phyloP scores from a whole-genome alignment of 2,888 invertebrate species.

The Cosmopolites sordidus region DNA sequence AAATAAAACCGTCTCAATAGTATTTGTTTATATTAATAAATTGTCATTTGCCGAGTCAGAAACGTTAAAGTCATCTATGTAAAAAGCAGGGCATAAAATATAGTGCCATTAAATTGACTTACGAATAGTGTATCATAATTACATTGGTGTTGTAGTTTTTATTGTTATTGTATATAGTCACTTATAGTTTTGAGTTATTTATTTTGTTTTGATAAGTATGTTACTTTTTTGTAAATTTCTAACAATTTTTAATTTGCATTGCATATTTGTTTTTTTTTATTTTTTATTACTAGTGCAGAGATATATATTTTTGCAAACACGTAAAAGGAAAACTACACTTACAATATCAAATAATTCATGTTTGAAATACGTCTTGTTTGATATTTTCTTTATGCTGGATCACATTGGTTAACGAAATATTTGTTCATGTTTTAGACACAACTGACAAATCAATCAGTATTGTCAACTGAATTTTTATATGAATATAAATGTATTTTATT shows the following conservation, averaged over 20 bases:
- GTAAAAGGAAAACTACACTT: too few species aligned
- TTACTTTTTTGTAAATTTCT: slow-evolving; percentile 42
- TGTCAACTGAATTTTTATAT: too few species aligned
- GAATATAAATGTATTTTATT: too few species aligned
- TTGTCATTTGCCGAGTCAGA: too few species aligned
- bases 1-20: neutral
- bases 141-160: slow-evolving; percentile 48
- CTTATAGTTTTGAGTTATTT: slow-evolving; percentile 46
- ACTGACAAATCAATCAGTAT: too few species aligned
- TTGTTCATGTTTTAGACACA: too few species aligned
- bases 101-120: slow-evolving; percentile 46
- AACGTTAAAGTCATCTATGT: too few species aligned
- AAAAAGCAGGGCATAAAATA: slow-evolving; percentile 24
- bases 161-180: slow-evolving; percentile 50
- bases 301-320: neutral
- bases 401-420: too few species aligned
- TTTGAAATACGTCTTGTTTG: too few species aligned
- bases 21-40: neutral
- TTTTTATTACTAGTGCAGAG: neutral
- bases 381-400: too few species aligned
- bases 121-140: slow-evolving; percentile 34
- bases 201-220: slow-evolving; percentile 36
- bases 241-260: slow-evolving; percentile 38
- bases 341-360: too few species aligned
- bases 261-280: slow-evolving; percentile 12